phyloP scores from a whole-genome alignment of 2,113 vertebrate genomes.

The Semicossyphus pulcher region DNA sequence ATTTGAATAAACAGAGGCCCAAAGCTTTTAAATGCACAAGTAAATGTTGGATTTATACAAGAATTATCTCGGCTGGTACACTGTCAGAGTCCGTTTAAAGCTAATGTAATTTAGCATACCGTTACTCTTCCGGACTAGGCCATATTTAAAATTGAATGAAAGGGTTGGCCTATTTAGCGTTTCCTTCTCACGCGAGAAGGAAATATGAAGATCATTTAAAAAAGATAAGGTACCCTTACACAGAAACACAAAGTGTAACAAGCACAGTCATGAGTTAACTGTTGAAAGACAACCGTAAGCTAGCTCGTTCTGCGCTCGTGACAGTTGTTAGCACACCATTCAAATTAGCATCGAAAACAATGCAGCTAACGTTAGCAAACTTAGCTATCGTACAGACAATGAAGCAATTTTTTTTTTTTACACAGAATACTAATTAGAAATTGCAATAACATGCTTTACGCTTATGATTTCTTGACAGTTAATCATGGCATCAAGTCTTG shows the following conservation, averaged over 20 bases:
- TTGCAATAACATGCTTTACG: accelerated
- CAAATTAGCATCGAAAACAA: constrained; percentile 8
- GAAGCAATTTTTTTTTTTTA: accelerated
- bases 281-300: not conserved
- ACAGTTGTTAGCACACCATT: not conserved
- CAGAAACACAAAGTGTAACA: not conserved
- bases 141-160: not conserved
- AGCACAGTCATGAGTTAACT: not conserved
- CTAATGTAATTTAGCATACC: not conserved
- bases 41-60: not conserved
- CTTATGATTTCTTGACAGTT: not conserved
- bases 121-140: not conserved
- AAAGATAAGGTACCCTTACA: not conserved
- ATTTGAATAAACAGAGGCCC: not conserved
- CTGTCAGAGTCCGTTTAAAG: not conserved
- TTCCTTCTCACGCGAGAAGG: too few species aligned
- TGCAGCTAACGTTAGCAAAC: not conserved
- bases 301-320: not conserved
- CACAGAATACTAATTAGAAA: not conserved
- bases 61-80: not conserved
- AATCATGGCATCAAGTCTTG: too few species aligned
- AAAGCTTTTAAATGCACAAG: not conserved
- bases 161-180: too few species aligned
- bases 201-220: not conserved
- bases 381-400: not conserved